Evolutionary conservation across 1,140 invertebrate species (phyloP).

Genomic region (Lordiphosa mommai): DNA sequence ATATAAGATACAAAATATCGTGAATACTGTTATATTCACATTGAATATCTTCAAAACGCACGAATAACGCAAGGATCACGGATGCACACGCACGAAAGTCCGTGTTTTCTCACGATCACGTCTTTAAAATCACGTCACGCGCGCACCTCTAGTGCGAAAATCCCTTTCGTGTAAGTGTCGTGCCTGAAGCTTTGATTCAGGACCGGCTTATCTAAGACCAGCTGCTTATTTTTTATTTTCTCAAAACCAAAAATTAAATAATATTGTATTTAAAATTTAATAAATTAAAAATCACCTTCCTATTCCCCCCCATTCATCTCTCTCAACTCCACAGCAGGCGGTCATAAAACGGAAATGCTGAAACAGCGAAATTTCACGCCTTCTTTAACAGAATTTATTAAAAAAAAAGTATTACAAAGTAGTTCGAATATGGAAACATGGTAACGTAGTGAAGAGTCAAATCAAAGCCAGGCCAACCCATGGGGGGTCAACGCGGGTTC

Average conservation of each 20-base stretch:
- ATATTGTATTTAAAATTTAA: constrained; percentile 36
- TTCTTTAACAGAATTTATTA: constrained; percentile 75
- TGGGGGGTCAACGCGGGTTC: constrained; percentile 12
- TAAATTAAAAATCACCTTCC: constrained; percentile 19
- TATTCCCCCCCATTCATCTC: neutral
- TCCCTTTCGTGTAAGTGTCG: no score
- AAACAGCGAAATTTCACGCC: constrained; percentile 70
- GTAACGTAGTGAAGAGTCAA: constrained; percentile 63
- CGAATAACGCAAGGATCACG: no score
- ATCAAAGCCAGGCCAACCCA: constrained; percentile 35
- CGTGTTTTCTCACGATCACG: no score
- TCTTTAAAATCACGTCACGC: no score
- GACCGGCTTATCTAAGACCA: no score
- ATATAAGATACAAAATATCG: no score
- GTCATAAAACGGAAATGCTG: constrained; percentile 54
- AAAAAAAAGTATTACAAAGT: constrained; percentile 53
- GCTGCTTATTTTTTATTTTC: constrained; percentile 10
- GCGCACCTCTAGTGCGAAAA: no score
- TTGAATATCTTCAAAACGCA: no score
- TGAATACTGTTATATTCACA: no score
- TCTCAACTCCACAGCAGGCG: constrained; percentile 36
- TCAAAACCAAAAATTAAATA: constrained; percentile 29
- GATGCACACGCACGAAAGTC: no score
- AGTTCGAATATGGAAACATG: constrained; percentile 27
- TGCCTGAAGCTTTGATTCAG: no score